Evolutionary conservation across 2,797 vertebrate genomes (phyloP), one percentile per base, ranked within the genome.

Genomic region (Siniperca undulata): DNA sequence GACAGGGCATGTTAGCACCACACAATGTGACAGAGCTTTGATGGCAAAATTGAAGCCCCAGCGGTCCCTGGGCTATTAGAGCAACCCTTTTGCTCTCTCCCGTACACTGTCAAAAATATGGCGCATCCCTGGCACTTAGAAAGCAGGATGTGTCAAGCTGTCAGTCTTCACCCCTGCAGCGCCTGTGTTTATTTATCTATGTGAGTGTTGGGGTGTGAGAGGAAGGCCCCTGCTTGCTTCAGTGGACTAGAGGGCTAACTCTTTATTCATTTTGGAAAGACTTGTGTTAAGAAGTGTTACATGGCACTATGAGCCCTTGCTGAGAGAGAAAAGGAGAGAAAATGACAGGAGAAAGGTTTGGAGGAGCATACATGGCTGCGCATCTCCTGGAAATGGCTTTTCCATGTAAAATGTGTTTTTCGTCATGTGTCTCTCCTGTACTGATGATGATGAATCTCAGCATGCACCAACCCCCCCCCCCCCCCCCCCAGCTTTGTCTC

Each of bases 381-480:
- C 87, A 83, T 92, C 87, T 83, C 74, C 88, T 83, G 81, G 78
- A 89, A 93, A 94, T 93, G 83, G 73, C 44, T 92, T 92, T 93
- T 90, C 82, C 66, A 80, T 89, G 78, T 81, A 77, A 92, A 93
- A 94, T 87, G 55, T 64, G 69, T 81, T 86, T 89, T 89, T 82
- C 77, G 75, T 74, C 70, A 59, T 85, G 78, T 84, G 74, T 83
- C 73, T 86, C 72, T 81, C 22, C 10, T 78, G 55, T 78, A 70
- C 73, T 83, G 85, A 92, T 94, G 88, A 88, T 93, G 91, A 94
- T 92, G 90, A 93, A 92, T 93, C 89, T 82, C 91, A 93, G 91
- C 91, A 90, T 38, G 60, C 27, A n/a, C n/a, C n/a, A n/a, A n/a
- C n/a, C n/a, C n/a, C n/a, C n/a, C n/a, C n/a, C n/a, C n/a, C 14